Percentiles rank a stretch among this genome's conserved stretches.
phyloP scores from a whole-genome alignment of 1,140 invertebrate genomes.

The Drosophila bifasciata region DNA sequence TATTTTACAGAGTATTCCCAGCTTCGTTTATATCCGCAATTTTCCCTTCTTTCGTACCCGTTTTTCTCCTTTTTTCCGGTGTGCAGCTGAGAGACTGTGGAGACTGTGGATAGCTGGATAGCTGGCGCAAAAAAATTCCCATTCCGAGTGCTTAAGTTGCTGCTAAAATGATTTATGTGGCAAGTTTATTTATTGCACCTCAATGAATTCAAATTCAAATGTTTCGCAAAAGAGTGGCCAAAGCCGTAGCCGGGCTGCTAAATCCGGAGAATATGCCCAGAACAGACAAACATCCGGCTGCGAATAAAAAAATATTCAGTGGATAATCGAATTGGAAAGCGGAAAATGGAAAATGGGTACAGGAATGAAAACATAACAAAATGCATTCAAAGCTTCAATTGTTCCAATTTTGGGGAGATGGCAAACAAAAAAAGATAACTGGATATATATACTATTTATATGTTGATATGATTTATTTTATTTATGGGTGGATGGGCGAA shows the following conservation, averaged over 20 bases:
- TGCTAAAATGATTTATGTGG: constrained; percentile 66
- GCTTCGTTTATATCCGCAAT: neutral
- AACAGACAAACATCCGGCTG: constrained; percentile 21
- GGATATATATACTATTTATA: constrained; percentile 6
- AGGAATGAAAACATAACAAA: constrained; percentile 31
- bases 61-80: constrained; percentile 2
- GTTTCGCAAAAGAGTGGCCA: constrained; percentile 16
- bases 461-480: constrained; percentile 57
- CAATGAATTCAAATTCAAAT: constrained; percentile 68
- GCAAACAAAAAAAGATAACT: neutral
- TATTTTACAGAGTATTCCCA: neutral
- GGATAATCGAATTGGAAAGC: constrained; percentile 58
- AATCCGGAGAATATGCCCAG: constrained; percentile 17
- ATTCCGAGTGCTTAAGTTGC: constrained; percentile 49
- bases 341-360: constrained; percentile 42
- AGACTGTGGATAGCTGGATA: constrained; percentile 5
- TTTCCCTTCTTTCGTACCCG: neutral
- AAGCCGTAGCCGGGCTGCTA: constrained; percentile 1
- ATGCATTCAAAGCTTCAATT: constrained; percentile 50
- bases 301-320: constrained; percentile 33
- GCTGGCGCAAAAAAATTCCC: constrained; percentile 42
- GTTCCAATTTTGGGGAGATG: constrained; percentile 12
- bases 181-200: constrained; percentile 70
- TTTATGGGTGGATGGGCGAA: constrained; percentile 39
- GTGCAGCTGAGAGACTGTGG: constrained; percentile 36